Evolutionary conservation across 2,113 vertebrate genomes (phyloP).

Genomic region (Nycticebus coucang): DNA sequence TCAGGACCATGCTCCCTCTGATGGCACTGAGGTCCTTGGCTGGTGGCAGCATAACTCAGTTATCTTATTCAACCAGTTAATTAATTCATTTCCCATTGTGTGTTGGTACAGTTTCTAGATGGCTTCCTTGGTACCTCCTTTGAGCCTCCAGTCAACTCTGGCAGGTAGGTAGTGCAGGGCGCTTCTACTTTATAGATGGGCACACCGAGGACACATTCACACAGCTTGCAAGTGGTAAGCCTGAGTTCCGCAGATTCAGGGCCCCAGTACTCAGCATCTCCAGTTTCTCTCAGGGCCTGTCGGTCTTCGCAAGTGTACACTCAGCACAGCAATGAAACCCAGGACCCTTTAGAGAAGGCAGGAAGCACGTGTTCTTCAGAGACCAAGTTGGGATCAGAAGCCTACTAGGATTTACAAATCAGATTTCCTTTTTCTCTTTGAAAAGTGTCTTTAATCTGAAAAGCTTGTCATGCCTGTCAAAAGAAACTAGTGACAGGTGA

Average conservation of each 20-base stretch:
- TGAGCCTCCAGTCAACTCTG: neutral
- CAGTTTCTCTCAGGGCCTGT: neutral
- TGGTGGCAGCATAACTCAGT: neutral
- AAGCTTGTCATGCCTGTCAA: conserved; percentile 74
- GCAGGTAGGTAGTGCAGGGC: neutral
- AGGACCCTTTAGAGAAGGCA: neutral
- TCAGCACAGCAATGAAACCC: neutral
- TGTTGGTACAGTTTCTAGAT: neutral
- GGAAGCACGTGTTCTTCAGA: neutral
- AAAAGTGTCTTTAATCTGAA: conserved; percentile 62
- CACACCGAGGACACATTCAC: neutral
- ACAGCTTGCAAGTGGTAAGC: neutral
- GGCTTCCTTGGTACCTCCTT: neutral
- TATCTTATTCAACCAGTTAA: neutral
- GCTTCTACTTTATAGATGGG: neutral
- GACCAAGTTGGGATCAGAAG: conserved; percentile 6
- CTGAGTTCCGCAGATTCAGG: neutral
- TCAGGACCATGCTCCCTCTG: neutral
- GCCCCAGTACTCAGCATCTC: too few relatives aligned
- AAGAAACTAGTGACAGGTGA: conserved; percentile 69
- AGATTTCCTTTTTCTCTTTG: conserved; percentile 61
- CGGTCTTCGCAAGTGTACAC: rapidly evolving
- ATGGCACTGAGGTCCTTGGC: neutral
- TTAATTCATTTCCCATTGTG: neutral
- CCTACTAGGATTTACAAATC: conserved; percentile 58